Conservation (phyloP, 2,888 invertebrate species). For the Suillia variegata region DNA sequence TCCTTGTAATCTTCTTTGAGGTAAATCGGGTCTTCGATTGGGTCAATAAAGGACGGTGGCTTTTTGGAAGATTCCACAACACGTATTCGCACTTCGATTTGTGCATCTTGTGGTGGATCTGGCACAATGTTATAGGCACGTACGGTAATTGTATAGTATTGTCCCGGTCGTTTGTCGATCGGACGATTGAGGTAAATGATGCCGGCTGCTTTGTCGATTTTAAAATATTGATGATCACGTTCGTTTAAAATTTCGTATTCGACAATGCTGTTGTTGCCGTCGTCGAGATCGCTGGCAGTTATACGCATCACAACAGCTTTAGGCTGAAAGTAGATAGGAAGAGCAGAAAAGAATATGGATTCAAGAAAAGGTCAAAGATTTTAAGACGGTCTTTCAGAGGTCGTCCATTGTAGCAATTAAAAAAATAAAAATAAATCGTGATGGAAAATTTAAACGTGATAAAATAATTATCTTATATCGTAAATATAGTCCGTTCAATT, state of each 20-base stretch:
- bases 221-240: conserved; percentile 72
- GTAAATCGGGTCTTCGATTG: conserved; percentile 63
- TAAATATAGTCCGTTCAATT: too few species aligned
- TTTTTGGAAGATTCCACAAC: conserved; percentile 89
- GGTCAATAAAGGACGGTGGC: conserved; percentile 75
- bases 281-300: conserved; percentile 91
- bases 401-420: background rate
- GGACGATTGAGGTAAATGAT: conserved; percentile 71
- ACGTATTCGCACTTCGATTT: conserved; percentile 80
- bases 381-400: background rate
- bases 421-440: background rate
- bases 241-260: conserved; percentile 66
- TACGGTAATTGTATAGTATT: conserved; percentile 57
- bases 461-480: too few species aligned
- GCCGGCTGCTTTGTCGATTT: conserved; percentile 81
- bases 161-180: conserved; percentile 58
- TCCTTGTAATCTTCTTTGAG: conserved; percentile 77
- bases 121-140: conserved; percentile 58
- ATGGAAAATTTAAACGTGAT: background rate
- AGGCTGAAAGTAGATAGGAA: conserved; percentile 46
- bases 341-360: too few species aligned
- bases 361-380: background rate
- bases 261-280: conserved; percentile 87
- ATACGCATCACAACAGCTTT: conserved; percentile 80
- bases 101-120: conserved; percentile 65